Base-by-base conservation (phyloP, 2,113 vertebrate genomes). In the Lethenteron reissneri region DNA sequence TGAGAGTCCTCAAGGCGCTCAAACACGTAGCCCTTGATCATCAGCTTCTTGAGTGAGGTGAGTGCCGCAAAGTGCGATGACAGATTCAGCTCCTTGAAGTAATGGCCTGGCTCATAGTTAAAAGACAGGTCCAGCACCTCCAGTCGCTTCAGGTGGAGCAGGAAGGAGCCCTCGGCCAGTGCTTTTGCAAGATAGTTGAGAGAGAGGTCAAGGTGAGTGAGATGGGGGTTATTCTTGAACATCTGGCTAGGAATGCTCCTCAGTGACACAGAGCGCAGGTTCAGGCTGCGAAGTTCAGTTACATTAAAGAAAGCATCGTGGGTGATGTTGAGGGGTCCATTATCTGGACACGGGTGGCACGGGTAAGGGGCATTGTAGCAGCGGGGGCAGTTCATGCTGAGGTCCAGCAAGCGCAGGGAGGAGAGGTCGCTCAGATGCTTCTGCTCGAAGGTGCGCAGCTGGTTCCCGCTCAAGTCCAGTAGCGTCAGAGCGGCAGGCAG, bases 321-420 rank as follows among this genome's bases (percentile, higher is more conserved):
- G 57, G 85, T 78, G 56, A 97, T 92, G 3, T 77, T 9, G 57
- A 95, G 78, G 0, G 84, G 75, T 0, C 74, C 73, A 1, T 81
- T 80, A 58, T 83, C 75, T n/a, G 81, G 78, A 69, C 94, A 97
- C 0, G 89, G 87, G 8, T 3, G 75, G 74, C 91, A 97, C 7
- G 88, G 86, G 73, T 84, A 97, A 1, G 89, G 90, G 2, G 83
- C 85, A 57, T 94, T 87, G 74, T 92, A 88, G 76, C 92, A 97
- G 14, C 91, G 86, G 57, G 91, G 92, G 60, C 92, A 97, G 72
- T 95, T 97, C 70, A 90, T 89, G 69, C 89, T 92, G 4, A 97
- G 79, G 72, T 97, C 92, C 2, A 97, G 84, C 75, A 85, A 81
- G 80, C 95, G 85, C 70, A 97, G 74, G 57, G 85, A 80, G 2